Evolutionary conservation across 2,113 vertebrate genomes (phyloP).

Genomic region (Dipodomys spectabilis): DNA sequence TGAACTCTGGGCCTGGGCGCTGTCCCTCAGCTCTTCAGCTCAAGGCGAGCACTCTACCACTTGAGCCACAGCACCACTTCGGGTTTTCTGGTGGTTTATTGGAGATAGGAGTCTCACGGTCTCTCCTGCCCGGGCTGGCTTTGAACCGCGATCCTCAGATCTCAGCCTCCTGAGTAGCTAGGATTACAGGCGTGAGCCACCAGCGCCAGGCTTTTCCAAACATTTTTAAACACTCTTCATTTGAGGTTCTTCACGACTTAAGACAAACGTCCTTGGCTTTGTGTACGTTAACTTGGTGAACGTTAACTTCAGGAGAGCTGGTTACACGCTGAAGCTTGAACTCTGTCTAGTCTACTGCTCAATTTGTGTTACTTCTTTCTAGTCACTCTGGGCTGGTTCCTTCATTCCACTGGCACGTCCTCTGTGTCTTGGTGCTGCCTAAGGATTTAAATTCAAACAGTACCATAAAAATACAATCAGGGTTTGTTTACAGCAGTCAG

Average conservation of each 20-base stretch:
- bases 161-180: too few species aligned
- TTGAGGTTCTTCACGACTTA: background rate
- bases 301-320: too few species aligned
- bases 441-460: conserved; percentile 34
- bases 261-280: background rate
- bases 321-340: background rate
- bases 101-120: too few species aligned
- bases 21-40: too few species aligned
- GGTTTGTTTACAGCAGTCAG: conserved; percentile 9
- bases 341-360: background rate
- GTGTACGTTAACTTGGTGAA: background rate
- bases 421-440: background rate
- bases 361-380: conserved; percentile 28
- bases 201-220: too few species aligned
- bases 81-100: too few species aligned
- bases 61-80: too few species aligned
- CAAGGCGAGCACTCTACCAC: too few species aligned
- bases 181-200: too few species aligned
- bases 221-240: background rate
- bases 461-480: background rate
- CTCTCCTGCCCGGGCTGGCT: too few species aligned
- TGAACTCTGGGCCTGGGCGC: too few species aligned
- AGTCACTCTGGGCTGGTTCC: background rate
- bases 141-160: too few species aligned
- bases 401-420: background rate